Evolutionary conservation across 1,140 invertebrate genomes (phyloP).

Genomic region (Drosophila bocqueti): DNA sequence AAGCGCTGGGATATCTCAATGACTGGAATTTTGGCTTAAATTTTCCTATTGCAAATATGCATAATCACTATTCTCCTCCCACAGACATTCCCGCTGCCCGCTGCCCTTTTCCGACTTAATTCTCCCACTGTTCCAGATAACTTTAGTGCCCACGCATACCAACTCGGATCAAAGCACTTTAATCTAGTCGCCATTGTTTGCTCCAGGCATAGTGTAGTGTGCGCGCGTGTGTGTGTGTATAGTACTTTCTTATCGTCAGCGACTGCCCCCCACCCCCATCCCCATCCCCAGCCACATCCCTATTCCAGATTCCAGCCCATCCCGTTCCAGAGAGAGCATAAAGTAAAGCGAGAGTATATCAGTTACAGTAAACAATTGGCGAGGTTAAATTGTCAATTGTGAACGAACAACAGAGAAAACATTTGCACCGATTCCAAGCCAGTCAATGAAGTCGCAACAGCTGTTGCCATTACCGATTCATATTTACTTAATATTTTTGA

Average conservation of each 20-base stretch:
- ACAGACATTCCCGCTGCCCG: neutral
- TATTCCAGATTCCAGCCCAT: conserved; percentile 12
- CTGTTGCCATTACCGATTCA: conserved; percentile 1
- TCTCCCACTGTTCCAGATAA: conserved; percentile 32
- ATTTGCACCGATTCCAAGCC: conserved; percentile 15
- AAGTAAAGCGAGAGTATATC: conserved; percentile 16
- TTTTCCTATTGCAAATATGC: conserved; percentile 12
- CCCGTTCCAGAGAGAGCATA: conserved; percentile 8
- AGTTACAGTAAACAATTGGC: conserved; percentile 48
- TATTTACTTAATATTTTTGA: conserved; percentile 3
- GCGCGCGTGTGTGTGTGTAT: neutral
- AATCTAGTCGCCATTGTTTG: conserved; percentile 47
- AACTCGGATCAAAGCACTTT: conserved; percentile 23
- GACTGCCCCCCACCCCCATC: neutral
- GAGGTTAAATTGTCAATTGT: conserved; percentile 26
- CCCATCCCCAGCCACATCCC: neutral
- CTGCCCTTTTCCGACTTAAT: neutral
- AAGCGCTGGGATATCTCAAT: neutral
- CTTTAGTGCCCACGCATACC: conserved; percentile 39
- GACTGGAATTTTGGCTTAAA: neutral
- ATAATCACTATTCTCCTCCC: conserved; percentile 4
- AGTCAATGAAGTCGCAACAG: conserved; percentile 7
- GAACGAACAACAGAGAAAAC: conserved; percentile 8
- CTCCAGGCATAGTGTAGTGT: conserved; percentile 11
- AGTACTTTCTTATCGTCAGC: conserved; percentile 25